Evolutionary conservation across 2,797 vertebrate species (phyloP).

Genomic region (Malurus leucopterus): DNA sequence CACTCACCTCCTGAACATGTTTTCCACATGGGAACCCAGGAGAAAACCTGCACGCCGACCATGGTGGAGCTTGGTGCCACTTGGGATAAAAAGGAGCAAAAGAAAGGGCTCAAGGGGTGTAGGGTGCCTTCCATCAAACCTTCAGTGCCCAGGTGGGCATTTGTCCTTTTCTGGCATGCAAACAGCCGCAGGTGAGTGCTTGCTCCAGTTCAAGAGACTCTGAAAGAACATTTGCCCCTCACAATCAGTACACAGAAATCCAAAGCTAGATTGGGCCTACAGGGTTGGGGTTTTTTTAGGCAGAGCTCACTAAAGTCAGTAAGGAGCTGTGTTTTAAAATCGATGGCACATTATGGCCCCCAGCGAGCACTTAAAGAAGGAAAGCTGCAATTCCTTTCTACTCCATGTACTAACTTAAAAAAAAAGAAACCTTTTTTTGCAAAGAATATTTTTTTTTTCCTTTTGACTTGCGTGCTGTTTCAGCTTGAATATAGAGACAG

Average conservation of each 20-base stretch:
- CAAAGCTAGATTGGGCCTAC: background rate
- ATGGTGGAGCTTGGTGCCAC: rapidly evolving
- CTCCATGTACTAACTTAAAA: background rate
- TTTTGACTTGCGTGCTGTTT: background rate
- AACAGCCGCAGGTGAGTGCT: background rate
- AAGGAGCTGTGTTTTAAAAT: slow-evolving; percentile 30
- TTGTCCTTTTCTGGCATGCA: background rate
- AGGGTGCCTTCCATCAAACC: rapidly evolving
- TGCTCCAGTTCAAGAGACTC: background rate
- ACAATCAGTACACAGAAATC: background rate
- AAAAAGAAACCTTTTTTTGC: background rate
- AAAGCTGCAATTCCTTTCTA: slow-evolving; percentile 23
- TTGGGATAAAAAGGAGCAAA: rapidly evolving
- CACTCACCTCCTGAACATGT: background rate
- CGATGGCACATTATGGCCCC: background rate
- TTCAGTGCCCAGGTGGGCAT: background rate
- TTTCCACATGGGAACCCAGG: background rate
- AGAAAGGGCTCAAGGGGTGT: background rate
- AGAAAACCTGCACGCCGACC: background rate
- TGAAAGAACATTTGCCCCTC: background rate
- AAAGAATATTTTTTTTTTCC: background rate
- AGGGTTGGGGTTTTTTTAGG: background rate
- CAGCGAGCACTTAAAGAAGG: background rate
- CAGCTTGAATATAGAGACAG: background rate
- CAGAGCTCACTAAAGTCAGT: slow-evolving; percentile 3